Evolutionary conservation across 2,797 vertebrate genomes (phyloP).

Genomic region (Pterois miles): DNA sequence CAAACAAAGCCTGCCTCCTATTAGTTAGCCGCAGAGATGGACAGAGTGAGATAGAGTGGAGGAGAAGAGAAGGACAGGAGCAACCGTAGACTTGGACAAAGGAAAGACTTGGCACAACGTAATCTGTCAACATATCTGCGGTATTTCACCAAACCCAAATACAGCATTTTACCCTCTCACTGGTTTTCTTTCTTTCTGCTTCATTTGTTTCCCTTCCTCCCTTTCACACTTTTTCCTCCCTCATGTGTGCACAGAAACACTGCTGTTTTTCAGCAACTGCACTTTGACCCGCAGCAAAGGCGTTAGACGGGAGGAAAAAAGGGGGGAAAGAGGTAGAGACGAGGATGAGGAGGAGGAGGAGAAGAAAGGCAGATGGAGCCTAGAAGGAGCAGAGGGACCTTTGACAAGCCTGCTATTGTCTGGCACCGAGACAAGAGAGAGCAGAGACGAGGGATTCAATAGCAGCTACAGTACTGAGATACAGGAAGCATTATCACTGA

Average conservation of each 20-base stretch:
- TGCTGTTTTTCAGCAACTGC: conserved; percentile 19
- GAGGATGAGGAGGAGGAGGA: background rate
- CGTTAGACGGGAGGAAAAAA: conserved; percentile 13
- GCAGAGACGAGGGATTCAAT: conserved; percentile 16
- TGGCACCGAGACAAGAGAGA: conserved; percentile 19
- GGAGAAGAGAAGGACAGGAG: background rate
- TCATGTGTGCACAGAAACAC: conserved; percentile 8
- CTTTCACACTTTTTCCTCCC: background rate
- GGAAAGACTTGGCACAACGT: conserved; percentile 1
- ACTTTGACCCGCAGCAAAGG: conserved; percentile 37
- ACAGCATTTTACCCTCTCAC: background rate
- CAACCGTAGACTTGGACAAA: conserved; percentile 1
- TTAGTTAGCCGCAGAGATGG: conserved; percentile 30
- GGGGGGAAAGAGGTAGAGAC: background rate
- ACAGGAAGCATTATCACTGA: background rate
- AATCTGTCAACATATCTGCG: conserved; percentile 11
- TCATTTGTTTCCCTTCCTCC: background rate
- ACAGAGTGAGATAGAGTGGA: background rate
- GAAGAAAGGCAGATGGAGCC: conserved; percentile 39
- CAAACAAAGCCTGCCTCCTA: conserved; percentile 31
- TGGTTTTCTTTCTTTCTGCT: background rate
- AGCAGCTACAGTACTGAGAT: conserved; percentile 7
- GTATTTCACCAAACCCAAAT: conserved; percentile 24
- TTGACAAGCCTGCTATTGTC: conserved; percentile 43
- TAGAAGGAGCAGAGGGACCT: conserved; percentile 40